A percentile compares a stretch with the other conserved stretches of the same genome.
Evolutionary conservation across 2,113 vertebrate species (phyloP).

Genomic region (Paralichthys olivaceus): DNA sequence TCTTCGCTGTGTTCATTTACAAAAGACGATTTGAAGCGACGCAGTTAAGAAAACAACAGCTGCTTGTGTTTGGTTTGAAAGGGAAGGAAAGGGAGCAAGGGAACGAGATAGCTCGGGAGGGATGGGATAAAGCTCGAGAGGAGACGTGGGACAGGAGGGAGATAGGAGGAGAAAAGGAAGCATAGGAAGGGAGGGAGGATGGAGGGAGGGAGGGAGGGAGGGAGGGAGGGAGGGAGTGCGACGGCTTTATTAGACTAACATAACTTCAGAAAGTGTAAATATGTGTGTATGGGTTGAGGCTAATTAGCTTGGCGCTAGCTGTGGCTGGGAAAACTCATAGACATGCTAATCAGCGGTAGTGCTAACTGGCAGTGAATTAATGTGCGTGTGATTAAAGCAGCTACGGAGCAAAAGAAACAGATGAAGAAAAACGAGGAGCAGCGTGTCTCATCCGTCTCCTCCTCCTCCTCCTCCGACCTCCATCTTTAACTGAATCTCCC

Average conservation of each 20-base stretch:
- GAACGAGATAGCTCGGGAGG: background rate
- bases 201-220: background rate
- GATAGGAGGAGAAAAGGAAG: background rate
- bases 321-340: constrained; percentile 25
- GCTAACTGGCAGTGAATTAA: constrained; percentile 4
- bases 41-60: constrained; percentile 40
- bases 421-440: too few species aligned
- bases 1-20: constrained; percentile 5
- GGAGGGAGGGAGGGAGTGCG: background rate
- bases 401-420: background rate
- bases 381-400: background rate
- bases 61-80: constrained; percentile 40
- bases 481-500: background rate
- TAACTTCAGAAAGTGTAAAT: background rate
- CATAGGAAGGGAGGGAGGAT: background rate
- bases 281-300: constrained; percentile 10
- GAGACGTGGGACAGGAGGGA: background rate
- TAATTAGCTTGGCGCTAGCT: constrained; percentile 28
- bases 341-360: constrained; percentile 26
- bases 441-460: too few species aligned
- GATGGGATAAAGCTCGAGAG: background rate
- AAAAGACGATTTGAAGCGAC: constrained; percentile 6
- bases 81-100: background rate
- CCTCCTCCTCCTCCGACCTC: too few species aligned
- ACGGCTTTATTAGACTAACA: background rate